Percentiles rank a stretch among this genome's conserved stretches.
These are phyloP conservation scores for Phorcus lineatus DNA, from an alignment of 2,888 invertebrate genomes.

Conservation along the genomic window DNA sequence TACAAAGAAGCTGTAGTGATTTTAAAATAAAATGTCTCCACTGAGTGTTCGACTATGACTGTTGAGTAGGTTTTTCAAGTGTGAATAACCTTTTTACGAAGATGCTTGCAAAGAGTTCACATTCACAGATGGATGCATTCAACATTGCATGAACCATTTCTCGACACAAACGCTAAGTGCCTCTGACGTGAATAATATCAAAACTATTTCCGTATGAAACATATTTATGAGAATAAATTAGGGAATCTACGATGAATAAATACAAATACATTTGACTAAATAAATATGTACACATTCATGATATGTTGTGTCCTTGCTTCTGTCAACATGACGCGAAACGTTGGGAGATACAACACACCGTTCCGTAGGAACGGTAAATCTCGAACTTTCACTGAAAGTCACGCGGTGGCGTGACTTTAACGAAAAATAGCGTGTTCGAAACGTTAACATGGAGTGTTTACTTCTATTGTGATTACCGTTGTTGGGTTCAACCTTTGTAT, in stretches of 20 bases:
- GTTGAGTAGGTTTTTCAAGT: no score
- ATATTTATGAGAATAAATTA: neutral
- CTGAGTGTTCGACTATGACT: no score
- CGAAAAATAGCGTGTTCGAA: slow-evolving; percentile 9
- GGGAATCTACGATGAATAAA: neutral
- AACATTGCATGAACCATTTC: no score
- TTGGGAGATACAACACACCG: neutral
- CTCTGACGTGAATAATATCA: no score
- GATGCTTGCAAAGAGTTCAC: no score
- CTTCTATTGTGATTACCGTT: neutral
- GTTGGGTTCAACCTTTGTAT: no score
- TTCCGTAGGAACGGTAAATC: neutral
- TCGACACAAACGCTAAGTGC: no score
- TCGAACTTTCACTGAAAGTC: neutral
- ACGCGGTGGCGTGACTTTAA: neutral
- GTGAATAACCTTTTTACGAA: no score
- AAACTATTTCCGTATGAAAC: no score
- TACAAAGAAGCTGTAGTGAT: no score
- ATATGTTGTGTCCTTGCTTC: neutral
- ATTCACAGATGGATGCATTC: no score
- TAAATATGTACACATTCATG: neutral
- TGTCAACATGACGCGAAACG: neutral
- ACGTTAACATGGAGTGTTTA: neutral
- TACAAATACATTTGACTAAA: neutral
- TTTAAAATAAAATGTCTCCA: no score